Evolutionary conservation across 2,888 invertebrate species (phyloP), one percentile per base, ranked within the genome.

Genomic region (Aporophyla nigra): DNA sequence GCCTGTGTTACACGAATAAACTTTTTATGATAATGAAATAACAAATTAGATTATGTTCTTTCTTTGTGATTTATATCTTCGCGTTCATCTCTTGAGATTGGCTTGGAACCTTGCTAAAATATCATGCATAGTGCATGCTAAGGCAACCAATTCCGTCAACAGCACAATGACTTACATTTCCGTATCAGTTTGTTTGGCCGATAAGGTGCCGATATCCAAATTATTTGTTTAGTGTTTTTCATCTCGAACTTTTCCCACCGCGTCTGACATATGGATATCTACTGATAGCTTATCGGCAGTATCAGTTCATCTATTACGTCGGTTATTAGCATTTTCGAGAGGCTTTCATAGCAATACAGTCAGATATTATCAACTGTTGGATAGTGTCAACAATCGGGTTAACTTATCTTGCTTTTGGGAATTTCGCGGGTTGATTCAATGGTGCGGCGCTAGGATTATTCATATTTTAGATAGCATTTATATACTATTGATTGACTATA

Each of bases 291-390:
- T 92, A 92, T 93, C 92, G 79, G 71, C 70, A 83, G 79, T 90
- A 89, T 85, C 85, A 83, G 79, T 82, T 86, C 87, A 86, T 84
- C 84, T 87, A 91, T 90, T 92, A 91, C 89, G 86, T 80, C 85
- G 91, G 87, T 91, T 93, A 93, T 94, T 94, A 93, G 86, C 91
- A 82, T 91, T 89, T 90, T 93, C 82, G 89, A 93, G 93, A 91
- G 93, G 88, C 86, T 91, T 90, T 91, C 87, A 81, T 81, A 75
- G 70, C 72, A 74, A 82, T 80, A 67, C 79, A 67, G 76, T 87
- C 80, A 80, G 75, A 84, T 83, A 86, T 83, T 84, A 76, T 76
- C 79, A 62, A 63, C 62, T 40, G 63, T 73, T 78, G 76, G 77
- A 78, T 77, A 76, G 65, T 62, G 70, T 84, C 82, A 85, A 59